These are phyloP conservation scores for Spisula solida DNA, from an alignment of 2,888 invertebrate species.

Conservation along the genomic window DNA sequence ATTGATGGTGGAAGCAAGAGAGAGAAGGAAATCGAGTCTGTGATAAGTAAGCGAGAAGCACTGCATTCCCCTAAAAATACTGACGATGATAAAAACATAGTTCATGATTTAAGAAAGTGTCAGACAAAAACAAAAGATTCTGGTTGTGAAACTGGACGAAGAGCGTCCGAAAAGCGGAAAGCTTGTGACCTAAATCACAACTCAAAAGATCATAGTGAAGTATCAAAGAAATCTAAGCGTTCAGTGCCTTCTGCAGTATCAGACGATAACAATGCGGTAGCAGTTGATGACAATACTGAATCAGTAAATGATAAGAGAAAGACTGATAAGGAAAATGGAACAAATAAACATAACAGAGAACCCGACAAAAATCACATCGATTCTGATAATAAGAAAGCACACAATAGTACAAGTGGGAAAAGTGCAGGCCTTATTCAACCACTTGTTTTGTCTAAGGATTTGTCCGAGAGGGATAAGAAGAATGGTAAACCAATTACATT, in stretches of 20 bases:
- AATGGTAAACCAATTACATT: slow-evolving; percentile 2
- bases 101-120: slow-evolving; percentile 31
- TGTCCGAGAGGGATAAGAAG: slow-evolving; percentile 27
- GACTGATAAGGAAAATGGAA: slow-evolving; percentile 16
- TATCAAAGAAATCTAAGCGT: slow-evolving; percentile 35
- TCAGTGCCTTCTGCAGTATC: slow-evolving; percentile 24
- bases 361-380: not conserved
- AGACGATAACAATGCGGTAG: slow-evolving; percentile 14
- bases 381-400: not conserved
- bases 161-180: slow-evolving; percentile 37
- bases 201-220: slow-evolving; percentile 45
- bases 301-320: slow-evolving; percentile 3
- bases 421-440: not conserved
- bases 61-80: slow-evolving; percentile 30
- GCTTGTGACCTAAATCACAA: slow-evolving; percentile 58
- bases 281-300: slow-evolving; percentile 29
- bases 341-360: slow-evolving; percentile 13
- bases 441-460: not conserved
- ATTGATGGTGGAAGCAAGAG: not conserved
- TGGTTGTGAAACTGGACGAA: not conserved
- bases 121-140: slow-evolving; percentile 29
- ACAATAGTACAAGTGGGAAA: not conserved
- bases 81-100: slow-evolving; percentile 18
- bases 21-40: slow-evolving; percentile 16
- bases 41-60: slow-evolving; percentile 11